Evolutionary conservation across 2,797 vertebrate genomes (phyloP).

Genomic region (Choloepus didactylus): DNA sequence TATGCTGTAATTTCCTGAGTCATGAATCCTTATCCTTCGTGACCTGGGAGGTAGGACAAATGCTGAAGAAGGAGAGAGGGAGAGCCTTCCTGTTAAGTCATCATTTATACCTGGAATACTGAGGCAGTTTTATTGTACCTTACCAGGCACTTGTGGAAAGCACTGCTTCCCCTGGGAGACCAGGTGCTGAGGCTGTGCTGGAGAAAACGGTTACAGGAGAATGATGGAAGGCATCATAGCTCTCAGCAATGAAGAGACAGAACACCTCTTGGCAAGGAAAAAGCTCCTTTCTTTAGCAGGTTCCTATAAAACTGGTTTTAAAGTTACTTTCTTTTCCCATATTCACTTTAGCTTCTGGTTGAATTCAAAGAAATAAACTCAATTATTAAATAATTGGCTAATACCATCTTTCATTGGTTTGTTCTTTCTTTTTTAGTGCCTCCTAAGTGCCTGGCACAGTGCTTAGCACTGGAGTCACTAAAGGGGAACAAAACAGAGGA

Average conservation of each 20-base stretch:
- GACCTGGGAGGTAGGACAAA: conserved; percentile 63
- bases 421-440: not conserved
- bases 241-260: conserved; percentile 56
- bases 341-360: conserved; percentile 45
- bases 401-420: conserved; percentile 8
- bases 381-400: conserved; percentile 60
- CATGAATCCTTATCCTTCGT: conserved; percentile 60
- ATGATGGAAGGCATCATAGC: conserved; percentile 54
- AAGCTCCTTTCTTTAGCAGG: conserved; percentile 60
- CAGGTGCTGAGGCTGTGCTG: conserved; percentile 39
- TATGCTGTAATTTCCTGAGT: conserved; percentile 64
- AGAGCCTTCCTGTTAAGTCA: conserved; percentile 55
- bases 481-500: conserved; percentile 16
- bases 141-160: conserved; percentile 59
- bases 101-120: conserved; percentile 66
- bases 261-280: conserved; percentile 58
- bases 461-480: not conserved
- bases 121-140: conserved; percentile 70
- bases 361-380: conserved; percentile 47
- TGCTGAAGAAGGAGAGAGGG: not conserved
- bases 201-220: conserved; percentile 51
- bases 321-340: conserved; percentile 61
- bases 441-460: conserved; percentile 36
- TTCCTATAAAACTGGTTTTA: conserved; percentile 49
- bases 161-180: conserved; percentile 56